Conservation (phyloP, 1,140 invertebrate species). For the Araneus ventricosus region DNA sequence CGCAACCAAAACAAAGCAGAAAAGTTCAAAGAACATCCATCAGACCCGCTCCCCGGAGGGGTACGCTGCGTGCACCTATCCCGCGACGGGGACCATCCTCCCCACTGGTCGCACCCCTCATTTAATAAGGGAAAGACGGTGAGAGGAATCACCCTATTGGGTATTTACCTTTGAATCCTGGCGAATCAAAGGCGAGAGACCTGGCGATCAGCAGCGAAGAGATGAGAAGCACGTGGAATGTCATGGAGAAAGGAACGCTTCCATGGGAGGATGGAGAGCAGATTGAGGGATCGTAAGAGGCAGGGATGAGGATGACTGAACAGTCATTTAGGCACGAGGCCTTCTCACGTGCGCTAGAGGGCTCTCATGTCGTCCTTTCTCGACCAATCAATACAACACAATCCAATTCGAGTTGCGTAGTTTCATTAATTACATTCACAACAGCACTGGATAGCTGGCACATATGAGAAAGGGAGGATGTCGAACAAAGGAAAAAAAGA, state of each 20-base stretch:
- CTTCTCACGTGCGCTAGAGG: conserved; percentile 64
- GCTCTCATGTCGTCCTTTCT: conserved; percentile 60
- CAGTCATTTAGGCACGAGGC: conserved; percentile 67
- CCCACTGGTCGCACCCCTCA: neutral
- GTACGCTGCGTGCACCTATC: neutral
- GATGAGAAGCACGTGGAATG: conserved; percentile 63
- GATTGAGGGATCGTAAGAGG: conserved; percentile 58
- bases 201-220: neutral
- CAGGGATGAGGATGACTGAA: conserved; percentile 70
- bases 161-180: conserved; percentile 72
- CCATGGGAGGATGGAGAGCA: conserved; percentile 72
- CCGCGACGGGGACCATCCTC: neutral
- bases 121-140: conserved; percentile 32
- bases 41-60: neutral
- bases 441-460: neutral
- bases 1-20: neutral
- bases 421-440: conserved; percentile 72
- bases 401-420: conserved; percentile 64
- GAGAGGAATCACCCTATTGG: conserved; percentile 59
- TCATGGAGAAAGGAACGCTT: conserved; percentile 52
- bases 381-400: conserved; percentile 66
- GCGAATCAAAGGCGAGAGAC: conserved; percentile 69
- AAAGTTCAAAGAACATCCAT: conserved; percentile 3
- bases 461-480: neutral
- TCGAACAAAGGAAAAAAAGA: neutral